Conservation (phyloP, 2,797 vertebrate species). For the Pampus argenteus region DNA sequence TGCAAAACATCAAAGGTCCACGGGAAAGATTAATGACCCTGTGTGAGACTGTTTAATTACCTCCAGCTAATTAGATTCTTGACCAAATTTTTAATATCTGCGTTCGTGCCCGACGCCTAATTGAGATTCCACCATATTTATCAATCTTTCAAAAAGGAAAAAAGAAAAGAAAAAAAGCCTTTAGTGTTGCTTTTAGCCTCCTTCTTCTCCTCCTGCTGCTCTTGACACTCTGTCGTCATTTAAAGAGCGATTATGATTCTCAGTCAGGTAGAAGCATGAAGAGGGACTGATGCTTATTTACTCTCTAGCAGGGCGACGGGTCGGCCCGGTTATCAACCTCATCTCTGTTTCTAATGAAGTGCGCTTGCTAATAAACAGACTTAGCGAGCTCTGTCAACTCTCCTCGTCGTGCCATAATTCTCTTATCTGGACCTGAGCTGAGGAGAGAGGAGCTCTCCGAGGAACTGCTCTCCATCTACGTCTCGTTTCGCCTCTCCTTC, state of each 20-base stretch:
- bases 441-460: slow-evolving; percentile 75
- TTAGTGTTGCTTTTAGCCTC: slow-evolving; percentile 79
- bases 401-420: slow-evolving; percentile 85
- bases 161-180: slow-evolving; percentile 57
- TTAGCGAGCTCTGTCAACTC: slow-evolving; percentile 85
- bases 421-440: slow-evolving; percentile 88
- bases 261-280: slow-evolving; percentile 79
- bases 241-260: slow-evolving; percentile 90
- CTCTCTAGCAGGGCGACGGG: slow-evolving; percentile 50
- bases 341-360: slow-evolving; percentile 90
- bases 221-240: slow-evolving; percentile 88
- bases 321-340: slow-evolving; percentile 79
- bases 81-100: slow-evolving; percentile 99
- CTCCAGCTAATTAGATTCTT: slow-evolving; percentile 99
- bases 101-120: slow-evolving; percentile 95
- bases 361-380: slow-evolving; percentile 90
- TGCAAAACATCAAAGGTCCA: slow-evolving; percentile 99
- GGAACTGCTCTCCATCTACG: slow-evolving; percentile 78
- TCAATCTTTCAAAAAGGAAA: slow-evolving; percentile 89
- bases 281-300: slow-evolving; percentile 86
- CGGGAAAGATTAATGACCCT: slow-evolving; percentile 99
- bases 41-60: slow-evolving; percentile 99
- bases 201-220: slow-evolving; percentile 71
- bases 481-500: slow-evolving; percentile 60
- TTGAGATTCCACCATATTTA: slow-evolving; percentile 99